These are phyloP conservation scores for Dasysyrphus albostriatus DNA, from an alignment of 2,888 invertebrate genomes.

Conservation along the genomic window DNA sequence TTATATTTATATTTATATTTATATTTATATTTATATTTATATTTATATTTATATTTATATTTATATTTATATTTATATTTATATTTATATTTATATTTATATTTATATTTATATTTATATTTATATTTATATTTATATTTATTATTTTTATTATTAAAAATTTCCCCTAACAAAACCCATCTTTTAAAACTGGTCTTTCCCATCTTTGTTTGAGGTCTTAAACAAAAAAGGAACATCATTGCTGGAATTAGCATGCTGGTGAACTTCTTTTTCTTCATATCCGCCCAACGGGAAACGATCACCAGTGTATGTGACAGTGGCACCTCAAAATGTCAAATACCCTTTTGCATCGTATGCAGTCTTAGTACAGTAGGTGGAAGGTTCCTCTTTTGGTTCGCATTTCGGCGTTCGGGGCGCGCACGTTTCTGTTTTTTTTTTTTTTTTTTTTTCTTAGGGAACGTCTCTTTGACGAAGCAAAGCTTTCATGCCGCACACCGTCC, in stretches of 20 bases:
- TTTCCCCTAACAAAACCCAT: no score
- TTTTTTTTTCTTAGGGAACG: not conserved
- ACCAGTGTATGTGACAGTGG: conserved; percentile 65
- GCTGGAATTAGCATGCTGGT: not conserved
- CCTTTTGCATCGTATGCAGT: conserved; percentile 29
- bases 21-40: no score
- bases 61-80: no score
- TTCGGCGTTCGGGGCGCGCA: conserved; percentile 28
- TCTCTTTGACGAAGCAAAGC: conserved; percentile 56
- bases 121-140: no score
- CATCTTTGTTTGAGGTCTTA: no score
- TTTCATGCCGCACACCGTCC: conserved; percentile 45
- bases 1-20: no score
- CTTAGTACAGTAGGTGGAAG: not conserved
- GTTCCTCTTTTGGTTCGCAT: conserved; percentile 29
- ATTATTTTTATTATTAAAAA: no score
- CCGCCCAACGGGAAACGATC: conserved; percentile 34
- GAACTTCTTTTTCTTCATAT: not conserved
- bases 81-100: no score
- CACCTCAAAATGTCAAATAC: conserved; percentile 73
- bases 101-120: no score
- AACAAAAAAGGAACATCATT: no score
- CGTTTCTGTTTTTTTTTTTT: conserved; percentile 10
- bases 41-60: no score
- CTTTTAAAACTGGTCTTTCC: no score